Conservation (phyloP, 2,113 vertebrate species). For the Leptodactylus fuscus region DNA sequence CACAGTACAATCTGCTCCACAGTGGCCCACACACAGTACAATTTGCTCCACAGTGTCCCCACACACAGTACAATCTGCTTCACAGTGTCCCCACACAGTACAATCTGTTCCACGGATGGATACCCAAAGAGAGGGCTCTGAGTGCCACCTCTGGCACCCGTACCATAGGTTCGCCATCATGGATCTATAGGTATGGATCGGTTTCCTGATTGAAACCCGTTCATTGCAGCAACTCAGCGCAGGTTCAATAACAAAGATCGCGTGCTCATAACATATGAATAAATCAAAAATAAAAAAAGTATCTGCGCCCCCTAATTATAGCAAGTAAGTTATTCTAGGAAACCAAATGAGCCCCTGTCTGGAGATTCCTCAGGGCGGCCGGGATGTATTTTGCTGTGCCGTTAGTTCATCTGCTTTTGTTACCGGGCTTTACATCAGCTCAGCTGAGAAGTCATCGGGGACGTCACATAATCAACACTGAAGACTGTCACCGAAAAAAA, state of each 20-base stretch:
- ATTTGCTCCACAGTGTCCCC: too few relatives aligned
- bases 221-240: too few relatives aligned
- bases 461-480: slow-evolving; percentile 64
- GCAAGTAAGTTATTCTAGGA: slow-evolving; percentile 58
- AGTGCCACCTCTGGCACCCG: too few relatives aligned
- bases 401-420: slow-evolving; percentile 68
- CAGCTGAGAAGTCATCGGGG: slow-evolving; percentile 75
- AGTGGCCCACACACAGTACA: too few relatives aligned
- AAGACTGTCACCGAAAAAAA: neutral
- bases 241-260: neutral
- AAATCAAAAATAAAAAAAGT: slow-evolving; percentile 3
- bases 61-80: too few relatives aligned
- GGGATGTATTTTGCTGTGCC: slow-evolving; percentile 63
- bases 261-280: neutral
- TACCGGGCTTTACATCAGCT: slow-evolving; percentile 74
- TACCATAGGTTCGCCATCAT: too few relatives aligned
- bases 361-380: slow-evolving; percentile 62
- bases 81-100: too few relatives aligned
- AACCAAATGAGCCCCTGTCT: slow-evolving; percentile 63
- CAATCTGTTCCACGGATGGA: too few relatives aligned
- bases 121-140: too few relatives aligned
- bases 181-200: too few relatives aligned
- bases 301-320: slow-evolving; percentile 20
- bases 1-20: too few relatives aligned
- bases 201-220: too few relatives aligned